phyloP scores from a whole-genome alignment of 2,113 vertebrate genomes.

The Mirza zaza region DNA sequence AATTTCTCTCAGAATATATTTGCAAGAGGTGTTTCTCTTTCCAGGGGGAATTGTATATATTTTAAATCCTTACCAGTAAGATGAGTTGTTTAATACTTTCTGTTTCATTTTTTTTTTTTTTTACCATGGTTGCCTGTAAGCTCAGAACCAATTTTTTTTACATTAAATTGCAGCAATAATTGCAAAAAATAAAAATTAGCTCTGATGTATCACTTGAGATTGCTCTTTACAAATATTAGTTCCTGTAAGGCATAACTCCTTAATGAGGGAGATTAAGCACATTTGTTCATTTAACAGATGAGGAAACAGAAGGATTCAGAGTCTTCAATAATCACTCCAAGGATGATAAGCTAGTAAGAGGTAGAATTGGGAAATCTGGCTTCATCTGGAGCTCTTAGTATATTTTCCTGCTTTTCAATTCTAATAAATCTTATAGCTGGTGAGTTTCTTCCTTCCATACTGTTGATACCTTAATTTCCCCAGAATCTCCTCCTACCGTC shows the following conservation, averaged over 20 bases:
- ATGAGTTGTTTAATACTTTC: constrained; percentile 5
- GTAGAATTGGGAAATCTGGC: not conserved
- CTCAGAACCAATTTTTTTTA: not conserved
- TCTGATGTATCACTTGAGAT: not conserved
- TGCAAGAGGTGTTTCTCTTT: not conserved
- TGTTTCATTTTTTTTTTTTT: not conserved
- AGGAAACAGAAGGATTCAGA: not conserved
- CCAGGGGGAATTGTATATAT: not conserved
- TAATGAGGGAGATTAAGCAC: not conserved
- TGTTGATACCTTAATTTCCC: not conserved
- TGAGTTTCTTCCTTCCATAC: not conserved
- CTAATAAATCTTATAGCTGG: not conserved
- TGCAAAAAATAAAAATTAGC: not conserved
- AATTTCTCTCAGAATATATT: not conserved
- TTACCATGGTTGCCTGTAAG: not conserved
- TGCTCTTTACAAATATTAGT: not conserved
- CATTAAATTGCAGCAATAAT: constrained; percentile 6
- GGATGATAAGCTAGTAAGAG: not conserved
- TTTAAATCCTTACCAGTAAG: not conserved
- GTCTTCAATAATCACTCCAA: not conserved
- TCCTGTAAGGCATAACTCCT: not conserved
- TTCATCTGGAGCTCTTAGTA: not conserved
- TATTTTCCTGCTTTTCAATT: not conserved
- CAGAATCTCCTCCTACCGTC: not conserved
- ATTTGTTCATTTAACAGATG: not conserved